A percentile compares a stretch with the other conserved stretches of the same genome.
Evolutionary conservation across 2,113 vertebrate species (phyloP).

Genomic region (Promerops cafer): DNA sequence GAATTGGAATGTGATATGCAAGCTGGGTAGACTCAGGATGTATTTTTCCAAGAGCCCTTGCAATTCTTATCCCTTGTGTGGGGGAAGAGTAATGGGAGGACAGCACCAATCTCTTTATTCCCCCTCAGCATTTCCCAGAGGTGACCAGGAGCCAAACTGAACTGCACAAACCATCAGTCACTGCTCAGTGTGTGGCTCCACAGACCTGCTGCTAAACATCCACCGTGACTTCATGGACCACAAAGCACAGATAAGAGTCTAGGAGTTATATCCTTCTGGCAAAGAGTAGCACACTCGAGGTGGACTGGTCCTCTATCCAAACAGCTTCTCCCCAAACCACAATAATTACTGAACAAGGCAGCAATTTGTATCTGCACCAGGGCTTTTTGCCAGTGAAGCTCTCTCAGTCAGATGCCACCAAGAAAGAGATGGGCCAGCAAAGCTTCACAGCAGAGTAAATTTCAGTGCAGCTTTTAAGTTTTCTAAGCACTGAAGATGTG

Average conservation of each 20-base stretch:
- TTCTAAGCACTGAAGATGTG: background rate
- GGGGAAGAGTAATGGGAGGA: background rate
- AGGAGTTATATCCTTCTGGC: background rate
- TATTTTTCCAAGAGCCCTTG: background rate
- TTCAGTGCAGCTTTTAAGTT: background rate
- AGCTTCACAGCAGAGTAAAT: background rate
- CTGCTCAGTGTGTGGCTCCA: background rate
- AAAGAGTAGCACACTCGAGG: rapidly evolving
- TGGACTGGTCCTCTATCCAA: background rate
- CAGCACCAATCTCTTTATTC: background rate
- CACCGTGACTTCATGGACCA: background rate
- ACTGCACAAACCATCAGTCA: background rate
- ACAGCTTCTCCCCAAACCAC: background rate
- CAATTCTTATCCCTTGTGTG: background rate
- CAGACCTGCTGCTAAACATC: background rate
- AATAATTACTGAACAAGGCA: background rate
- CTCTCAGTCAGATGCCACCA: background rate
- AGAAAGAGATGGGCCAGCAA: background rate
- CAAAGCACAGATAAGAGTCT: background rate
- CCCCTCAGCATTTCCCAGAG: background rate
- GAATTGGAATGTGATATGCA: background rate
- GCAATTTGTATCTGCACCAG: background rate
- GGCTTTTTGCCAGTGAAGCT: background rate
- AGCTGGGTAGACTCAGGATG: background rate
- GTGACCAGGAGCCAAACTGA: background rate